A percentile compares a stretch with the other conserved stretches of the same genome.
phyloP scores from a whole-genome alignment of 2,888 invertebrate species.

The Phalera bucephala region DNA sequence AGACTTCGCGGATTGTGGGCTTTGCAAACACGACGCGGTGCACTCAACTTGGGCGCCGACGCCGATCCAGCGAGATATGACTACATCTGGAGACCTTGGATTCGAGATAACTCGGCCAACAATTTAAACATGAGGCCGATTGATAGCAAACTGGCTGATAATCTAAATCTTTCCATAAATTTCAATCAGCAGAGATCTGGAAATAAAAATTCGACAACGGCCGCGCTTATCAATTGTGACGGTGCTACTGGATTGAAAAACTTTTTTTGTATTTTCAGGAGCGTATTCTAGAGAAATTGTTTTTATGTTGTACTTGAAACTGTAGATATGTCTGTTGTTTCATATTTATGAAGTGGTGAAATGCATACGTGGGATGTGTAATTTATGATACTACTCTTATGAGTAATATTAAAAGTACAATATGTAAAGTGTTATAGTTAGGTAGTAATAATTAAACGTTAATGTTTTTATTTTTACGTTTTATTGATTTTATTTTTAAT shows the following conservation, averaged over 20 bases:
- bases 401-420: too few relatives aligned
- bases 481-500: too few relatives aligned
- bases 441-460: too few relatives aligned
- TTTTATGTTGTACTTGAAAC: slow-evolving; percentile 7
- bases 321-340: slow-evolving; percentile 4
- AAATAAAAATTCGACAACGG: slow-evolving; percentile 38
- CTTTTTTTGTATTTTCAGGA: slow-evolving; percentile 66
- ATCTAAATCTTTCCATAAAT: slow-evolving; percentile 35
- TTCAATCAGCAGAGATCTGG: slow-evolving; percentile 31
- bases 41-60: slow-evolving; percentile 69
- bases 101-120: slow-evolving; percentile 17
- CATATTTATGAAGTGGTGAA: too few relatives aligned
- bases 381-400: too few relatives aligned
- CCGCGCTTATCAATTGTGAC: slow-evolving; percentile 52
- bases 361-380: too few relatives aligned
- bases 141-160: slow-evolving; percentile 22
- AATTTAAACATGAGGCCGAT: slow-evolving; percentile 14
- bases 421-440: too few relatives aligned
- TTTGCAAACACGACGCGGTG: slow-evolving; percentile 73
- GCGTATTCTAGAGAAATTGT: slow-evolving; percentile 49
- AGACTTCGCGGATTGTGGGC: slow-evolving; percentile 65
- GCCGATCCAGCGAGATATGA: slow-evolving; percentile 88
- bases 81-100: slow-evolving; percentile 89
- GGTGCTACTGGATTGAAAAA: slow-evolving; percentile 55
- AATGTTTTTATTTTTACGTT: too few relatives aligned